Percentiles rank a stretch among this genome's conserved stretches.
phyloP scores from a whole-genome alignment of 2,888 invertebrate genomes.

The Xanthia togata region DNA sequence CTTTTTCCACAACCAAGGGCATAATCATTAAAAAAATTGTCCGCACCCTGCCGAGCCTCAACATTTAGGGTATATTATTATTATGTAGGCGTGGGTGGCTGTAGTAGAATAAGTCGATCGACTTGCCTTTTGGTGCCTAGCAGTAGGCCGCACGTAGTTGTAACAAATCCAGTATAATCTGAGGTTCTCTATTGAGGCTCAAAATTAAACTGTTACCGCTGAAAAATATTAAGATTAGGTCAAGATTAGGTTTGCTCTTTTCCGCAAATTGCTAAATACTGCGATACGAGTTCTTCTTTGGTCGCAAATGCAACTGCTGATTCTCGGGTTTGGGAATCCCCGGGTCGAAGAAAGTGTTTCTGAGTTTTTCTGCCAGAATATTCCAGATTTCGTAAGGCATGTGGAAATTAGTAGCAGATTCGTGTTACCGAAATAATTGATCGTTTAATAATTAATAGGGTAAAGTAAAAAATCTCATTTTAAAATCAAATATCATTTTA shows the following conservation, averaged over 20 bases:
- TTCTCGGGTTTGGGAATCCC: too few relatives aligned
- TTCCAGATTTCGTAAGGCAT: too few relatives aligned
- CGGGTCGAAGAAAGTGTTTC: background rate
- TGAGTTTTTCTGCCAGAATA: background rate
- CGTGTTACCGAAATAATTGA: too few relatives aligned
- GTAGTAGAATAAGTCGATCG: constrained; percentile 24
- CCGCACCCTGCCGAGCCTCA: constrained; percentile 50
- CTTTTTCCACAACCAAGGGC: constrained; percentile 33
- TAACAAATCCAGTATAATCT: background rate
- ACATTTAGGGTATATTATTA: constrained; percentile 35
- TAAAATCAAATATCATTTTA: background rate
- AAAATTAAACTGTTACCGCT: background rate
- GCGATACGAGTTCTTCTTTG: background rate
- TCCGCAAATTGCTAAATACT: background rate
- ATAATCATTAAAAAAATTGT: constrained; percentile 35
- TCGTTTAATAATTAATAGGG: background rate
- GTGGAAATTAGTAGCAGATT: background rate
- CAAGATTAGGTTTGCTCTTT: background rate
- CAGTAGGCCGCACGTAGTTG: background rate
- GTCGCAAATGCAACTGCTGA: background rate
- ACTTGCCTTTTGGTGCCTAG: constrained; percentile 7
- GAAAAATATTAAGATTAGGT: background rate
- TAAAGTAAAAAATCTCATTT: background rate
- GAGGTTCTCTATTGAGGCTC: too few relatives aligned
- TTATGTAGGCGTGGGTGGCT: background rate